Conservation (phyloP, 2,888 invertebrate species). For the Megalurothrips usitatus region DNA sequence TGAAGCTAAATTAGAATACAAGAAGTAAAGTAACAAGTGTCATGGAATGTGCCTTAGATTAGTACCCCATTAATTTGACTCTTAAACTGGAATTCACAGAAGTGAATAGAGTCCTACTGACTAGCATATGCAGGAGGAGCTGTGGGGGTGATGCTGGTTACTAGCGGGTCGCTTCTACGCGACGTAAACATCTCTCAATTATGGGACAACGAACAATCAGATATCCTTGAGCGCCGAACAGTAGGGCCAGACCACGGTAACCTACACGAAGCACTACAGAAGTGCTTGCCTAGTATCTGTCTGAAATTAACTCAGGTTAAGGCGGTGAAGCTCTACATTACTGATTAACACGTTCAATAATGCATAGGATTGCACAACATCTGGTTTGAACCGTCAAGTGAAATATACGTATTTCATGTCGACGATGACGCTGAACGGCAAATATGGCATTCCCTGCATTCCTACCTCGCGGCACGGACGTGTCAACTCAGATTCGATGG, state of each 20-base stretch:
- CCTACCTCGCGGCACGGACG: neutral
- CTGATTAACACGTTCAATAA: neutral
- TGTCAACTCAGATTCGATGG: neutral
- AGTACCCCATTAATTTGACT: too few species aligned
- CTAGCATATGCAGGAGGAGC: too few species aligned
- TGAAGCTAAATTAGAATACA: too few species aligned
- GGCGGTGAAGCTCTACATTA: neutral
- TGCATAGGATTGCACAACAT: neutral
- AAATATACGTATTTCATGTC: neutral
- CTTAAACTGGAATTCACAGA: too few species aligned
- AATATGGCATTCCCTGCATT: neutral
- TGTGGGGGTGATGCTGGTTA: too few species aligned
- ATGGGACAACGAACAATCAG: neutral
- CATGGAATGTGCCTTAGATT: too few species aligned
- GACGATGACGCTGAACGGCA: neutral
- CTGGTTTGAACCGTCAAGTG: neutral
- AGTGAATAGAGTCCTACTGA: too few species aligned
- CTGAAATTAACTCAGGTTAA: too few species aligned
- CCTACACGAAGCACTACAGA: neutral
- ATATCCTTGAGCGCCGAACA: neutral
- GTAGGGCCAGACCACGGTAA: neutral
- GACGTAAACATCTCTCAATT: too few species aligned
- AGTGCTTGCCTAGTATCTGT: neutral
- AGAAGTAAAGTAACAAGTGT: too few species aligned
- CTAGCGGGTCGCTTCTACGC: too few species aligned